Base-by-base conservation (phyloP, 2,888 invertebrate species). In the Drosophila robusta region DNA sequence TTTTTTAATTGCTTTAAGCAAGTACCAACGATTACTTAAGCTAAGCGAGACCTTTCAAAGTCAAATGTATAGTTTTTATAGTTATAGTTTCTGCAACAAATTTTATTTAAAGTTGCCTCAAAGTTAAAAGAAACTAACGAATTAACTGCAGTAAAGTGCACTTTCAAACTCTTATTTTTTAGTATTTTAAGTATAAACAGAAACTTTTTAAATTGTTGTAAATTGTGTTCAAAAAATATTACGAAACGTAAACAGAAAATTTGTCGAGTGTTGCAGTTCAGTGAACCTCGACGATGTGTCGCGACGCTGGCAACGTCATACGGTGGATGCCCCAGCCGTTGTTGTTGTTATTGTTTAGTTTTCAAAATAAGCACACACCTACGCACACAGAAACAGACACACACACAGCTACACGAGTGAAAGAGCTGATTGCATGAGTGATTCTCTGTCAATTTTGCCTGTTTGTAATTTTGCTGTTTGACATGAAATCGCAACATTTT, bases 401-500 rank as follows among this genome's bases (percentile, higher is more conserved):
- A 55, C 47, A 56, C n/a, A 62, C 45, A 51, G 51, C 14, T 24
- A 41, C 46, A 11, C 12, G 34, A 34, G 34, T 34, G 12, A 12
- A 45, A 22, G 32, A 54, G 44, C 55, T 76, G 65, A 70, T 47
- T 75, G 86, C 86, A 75, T 85, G 87, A 86, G 65, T 75, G 87
- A 78, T 74, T 86, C 65, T 51, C 47, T 56, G 74, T 50, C 62
- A 61, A 66, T 69, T 36, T 54, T 22, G 24, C 14, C 12, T 3
- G 11, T 50, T 54, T 51, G 52, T 68, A 14, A 62, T 34, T 47
- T 42, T 44, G 41, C 29, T 42, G 26, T 54, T 62, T 24, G 45
- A 60, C 52, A 70, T 57, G 22, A 57, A 74, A 70, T 32, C 63
- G 85, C 81, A 75, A 71, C 32, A 61, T 8, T 58, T 66, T 70